phyloP scores from a whole-genome alignment of 2,888 invertebrate genomes.

The Drosophila fungiperda region DNA sequence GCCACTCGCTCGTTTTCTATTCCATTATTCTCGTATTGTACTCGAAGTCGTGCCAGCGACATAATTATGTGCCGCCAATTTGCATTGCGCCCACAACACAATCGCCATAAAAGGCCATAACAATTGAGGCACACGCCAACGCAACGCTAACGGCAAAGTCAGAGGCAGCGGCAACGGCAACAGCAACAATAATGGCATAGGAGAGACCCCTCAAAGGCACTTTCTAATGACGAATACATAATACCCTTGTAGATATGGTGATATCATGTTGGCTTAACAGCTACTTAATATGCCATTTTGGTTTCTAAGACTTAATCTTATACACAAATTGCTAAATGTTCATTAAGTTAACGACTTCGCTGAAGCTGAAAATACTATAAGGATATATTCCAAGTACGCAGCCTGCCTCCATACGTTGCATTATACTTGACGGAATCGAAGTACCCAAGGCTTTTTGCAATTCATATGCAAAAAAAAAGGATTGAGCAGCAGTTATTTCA shows the following conservation, averaged over 20 bases:
- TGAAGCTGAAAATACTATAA: background rate
- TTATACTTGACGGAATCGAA: background rate
- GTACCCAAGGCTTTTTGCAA: background rate
- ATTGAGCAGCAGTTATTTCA: slow-evolving; percentile 73
- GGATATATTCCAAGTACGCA: background rate
- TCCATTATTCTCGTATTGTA: slow-evolving; percentile 44
- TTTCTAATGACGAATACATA: slow-evolving; percentile 8
- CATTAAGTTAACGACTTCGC: background rate
- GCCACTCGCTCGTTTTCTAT: slow-evolving; percentile 47
- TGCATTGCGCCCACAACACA: slow-evolving; percentile 71
- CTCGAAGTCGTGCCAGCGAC: slow-evolving; percentile 50
- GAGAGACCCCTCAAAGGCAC: background rate
- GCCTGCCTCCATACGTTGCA: background rate
- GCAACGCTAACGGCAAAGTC: slow-evolving; percentile 20
- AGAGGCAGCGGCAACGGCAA: slow-evolving; percentile 23
- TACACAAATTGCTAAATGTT: background rate
- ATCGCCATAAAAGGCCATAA: slow-evolving; percentile 66
- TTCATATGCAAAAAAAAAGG: slow-evolving; percentile 21
- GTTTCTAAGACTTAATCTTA: background rate
- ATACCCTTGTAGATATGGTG: slow-evolving; percentile 31
- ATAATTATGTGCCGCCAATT: slow-evolving; percentile 79
- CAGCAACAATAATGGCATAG: slow-evolving; percentile 10
- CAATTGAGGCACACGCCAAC: slow-evolving; percentile 57
- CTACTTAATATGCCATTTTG: background rate
- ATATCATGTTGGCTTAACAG: background rate